Percentiles rank a stretch among this genome's conserved stretches.
Evolutionary conservation across 2,888 invertebrate genomes (phyloP).

Genomic region (Xylophagus ater): DNA sequence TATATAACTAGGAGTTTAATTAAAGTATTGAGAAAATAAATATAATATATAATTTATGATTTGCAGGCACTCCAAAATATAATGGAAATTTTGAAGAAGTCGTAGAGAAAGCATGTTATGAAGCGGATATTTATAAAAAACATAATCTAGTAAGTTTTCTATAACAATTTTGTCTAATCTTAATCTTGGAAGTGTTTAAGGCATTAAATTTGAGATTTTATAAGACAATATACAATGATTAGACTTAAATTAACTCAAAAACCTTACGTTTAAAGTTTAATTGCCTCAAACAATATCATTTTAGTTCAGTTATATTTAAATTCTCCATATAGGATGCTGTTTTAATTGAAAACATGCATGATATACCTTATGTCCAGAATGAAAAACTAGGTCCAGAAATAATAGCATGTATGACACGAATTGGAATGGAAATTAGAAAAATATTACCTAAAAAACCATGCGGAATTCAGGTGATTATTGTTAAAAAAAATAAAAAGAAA

Average conservation of each 20-base stretch:
- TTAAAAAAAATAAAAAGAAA: background rate
- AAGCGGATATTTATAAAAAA: slow-evolving; percentile 50
- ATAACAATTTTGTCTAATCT: too few species aligned
- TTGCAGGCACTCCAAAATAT: slow-evolving; percentile 51
- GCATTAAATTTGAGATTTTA: background rate
- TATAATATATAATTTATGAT: too few species aligned
- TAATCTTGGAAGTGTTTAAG: background rate
- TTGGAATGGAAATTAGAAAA: slow-evolving; percentile 48
- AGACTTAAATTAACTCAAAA: too few species aligned
- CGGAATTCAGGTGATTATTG: slow-evolving; percentile 48
- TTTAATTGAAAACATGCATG: slow-evolving; percentile 70
- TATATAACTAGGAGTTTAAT: too few species aligned
- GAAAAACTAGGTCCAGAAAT: slow-evolving; percentile 53
- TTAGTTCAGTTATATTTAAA: too few species aligned
- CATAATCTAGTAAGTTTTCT: slow-evolving; percentile 47
- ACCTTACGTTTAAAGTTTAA: too few species aligned
- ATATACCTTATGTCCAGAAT: slow-evolving; percentile 56
- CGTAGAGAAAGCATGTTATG: slow-evolving; percentile 46
- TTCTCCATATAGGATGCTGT: slow-evolving; percentile 59
- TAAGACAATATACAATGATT: too few species aligned
- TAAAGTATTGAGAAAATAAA: too few species aligned
- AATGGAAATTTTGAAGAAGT: slow-evolving; percentile 43
- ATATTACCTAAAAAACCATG: slow-evolving; percentile 44
- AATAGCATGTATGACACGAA: slow-evolving; percentile 53
- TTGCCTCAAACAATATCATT: too few species aligned